Base-by-base conservation (phyloP, 2,888 invertebrate species). In the Pogonocherus hispidulus region DNA sequence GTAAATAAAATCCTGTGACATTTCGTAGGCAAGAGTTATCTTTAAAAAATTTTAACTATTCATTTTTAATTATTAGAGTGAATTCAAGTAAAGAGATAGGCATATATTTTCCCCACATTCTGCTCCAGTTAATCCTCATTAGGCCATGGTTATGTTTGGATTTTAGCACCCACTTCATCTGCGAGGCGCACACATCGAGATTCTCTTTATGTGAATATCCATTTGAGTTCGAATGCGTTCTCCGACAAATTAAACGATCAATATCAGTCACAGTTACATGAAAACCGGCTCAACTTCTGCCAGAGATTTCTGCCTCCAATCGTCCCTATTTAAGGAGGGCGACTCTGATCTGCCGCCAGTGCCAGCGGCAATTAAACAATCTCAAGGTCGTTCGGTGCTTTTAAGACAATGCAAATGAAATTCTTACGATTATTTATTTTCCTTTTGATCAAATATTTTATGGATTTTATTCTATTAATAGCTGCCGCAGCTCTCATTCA, bases 181-280 rank as follows among this genome's bases (percentile, higher is more conserved):
- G 18, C 8, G 9, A 22, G 23, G 23, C 27, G 8, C 19, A 27
- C 27, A 27, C 18, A 18, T 14, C 16, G n/a, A 27, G 23, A 46
- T 19, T 19, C 19, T n/a, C 41, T 59, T 57, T 59, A 22, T 59
- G 47, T 11, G 18, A 46, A 59, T 59, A 46, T 44, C 8, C 32
- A 27, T 59, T 46, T 22, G 23, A 59, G 47, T 59, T 46, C 46
- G 46, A 59, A 47, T 47, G 46, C 23, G 16, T 46, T 23, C 47
- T 35, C 59, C 20, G 11, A 23, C 59, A 46, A 46, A 59, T 59
- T 59, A 46, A 59, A 46, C 27, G 46, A 46, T 59, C 46, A 27
- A 47, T 59, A 59, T 59, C 27, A 32, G 47, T 47, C 27, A 32
- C 27, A 41, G 8, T 22, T 14, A 41, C 41, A 37, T 27, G 59